These are phyloP conservation scores for Brenthis hecate DNA, from an alignment of 2,888 invertebrate genomes.

Conservation along the genomic window DNA sequence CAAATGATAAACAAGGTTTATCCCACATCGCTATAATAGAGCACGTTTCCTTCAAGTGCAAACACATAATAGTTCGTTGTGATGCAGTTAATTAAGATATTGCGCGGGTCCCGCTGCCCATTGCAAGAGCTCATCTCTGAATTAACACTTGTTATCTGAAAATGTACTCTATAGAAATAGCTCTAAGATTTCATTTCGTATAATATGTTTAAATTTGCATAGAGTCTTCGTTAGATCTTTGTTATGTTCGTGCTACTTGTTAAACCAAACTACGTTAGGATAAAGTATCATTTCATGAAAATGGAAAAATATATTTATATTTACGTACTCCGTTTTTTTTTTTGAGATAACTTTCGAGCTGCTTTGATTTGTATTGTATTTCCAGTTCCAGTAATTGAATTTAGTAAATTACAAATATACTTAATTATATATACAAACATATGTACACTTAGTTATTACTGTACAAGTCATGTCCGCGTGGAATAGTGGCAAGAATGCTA, in stretches of 20 bases:
- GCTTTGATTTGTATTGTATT: too few relatives aligned
- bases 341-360: too few relatives aligned
- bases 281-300: too few relatives aligned
- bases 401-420: too few relatives aligned
- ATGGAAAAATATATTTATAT: too few relatives aligned
- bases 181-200: not conserved
- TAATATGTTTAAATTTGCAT: conserved; percentile 2
- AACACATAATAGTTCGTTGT: conserved; percentile 30
- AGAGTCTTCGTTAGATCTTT: conserved; percentile 6
- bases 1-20: not conserved
- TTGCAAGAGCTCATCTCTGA: conserved; percentile 17
- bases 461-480: too few relatives aligned
- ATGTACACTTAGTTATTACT: too few relatives aligned
- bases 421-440: too few relatives aligned
- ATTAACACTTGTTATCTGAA: not conserved
- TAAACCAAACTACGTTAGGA: too few relatives aligned
- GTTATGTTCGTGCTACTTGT: not conserved
- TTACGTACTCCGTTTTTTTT: too few relatives aligned
- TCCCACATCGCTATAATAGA: not conserved
- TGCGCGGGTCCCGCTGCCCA: conserved; percentile 23
- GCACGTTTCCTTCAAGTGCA: conserved; percentile 15
- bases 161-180: not conserved
- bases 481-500: too few relatives aligned
- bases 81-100: conserved; percentile 37
- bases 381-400: too few relatives aligned